Percentiles rank a stretch among this genome's conserved stretches.
phyloP scores from a whole-genome alignment of 2,797 vertebrate genomes.

The Anguilla pacifica region DNA sequence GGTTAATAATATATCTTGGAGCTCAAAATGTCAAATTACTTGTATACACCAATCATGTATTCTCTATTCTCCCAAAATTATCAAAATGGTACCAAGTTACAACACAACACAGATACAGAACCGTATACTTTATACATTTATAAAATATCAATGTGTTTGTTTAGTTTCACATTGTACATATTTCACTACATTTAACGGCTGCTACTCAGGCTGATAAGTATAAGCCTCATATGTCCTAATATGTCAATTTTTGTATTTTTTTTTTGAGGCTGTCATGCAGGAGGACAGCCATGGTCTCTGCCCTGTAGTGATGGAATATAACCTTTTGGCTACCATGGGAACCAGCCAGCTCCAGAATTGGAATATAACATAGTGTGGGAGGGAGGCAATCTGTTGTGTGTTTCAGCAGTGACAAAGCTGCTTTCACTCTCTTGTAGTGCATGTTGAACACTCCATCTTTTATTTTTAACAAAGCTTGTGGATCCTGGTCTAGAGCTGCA shows the following conservation, averaged over 20 bases:
- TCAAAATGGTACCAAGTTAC: neutral
- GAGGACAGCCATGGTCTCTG: constrained; percentile 35
- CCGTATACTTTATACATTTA: neutral
- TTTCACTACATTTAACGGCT: neutral
- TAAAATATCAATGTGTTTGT: neutral
- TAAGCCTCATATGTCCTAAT: neutral
- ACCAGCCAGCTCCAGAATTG: constrained; percentile 55
- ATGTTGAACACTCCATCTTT: neutral
- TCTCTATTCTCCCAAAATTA: neutral
- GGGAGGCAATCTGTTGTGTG: constrained; percentile 66
- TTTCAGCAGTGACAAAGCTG: constrained; percentile 47
- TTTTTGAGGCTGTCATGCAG: constrained; percentile 38
- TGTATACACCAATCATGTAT: neutral
- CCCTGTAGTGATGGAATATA: constrained; percentile 49
- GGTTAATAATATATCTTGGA: neutral
- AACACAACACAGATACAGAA: neutral
- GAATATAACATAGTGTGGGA: constrained; percentile 51
- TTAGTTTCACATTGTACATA: neutral
- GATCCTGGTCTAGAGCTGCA: neutral
- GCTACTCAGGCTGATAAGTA: neutral
- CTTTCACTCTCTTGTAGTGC: neutral
- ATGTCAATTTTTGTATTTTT: neutral
- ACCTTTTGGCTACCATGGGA: constrained; percentile 61
- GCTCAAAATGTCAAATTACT: neutral
- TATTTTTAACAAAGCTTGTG: neutral